A percentile compares a stretch with the other conserved stretches of the same genome.
Evolutionary conservation across 2,888 invertebrate genomes (phyloP).

Genomic region (Lochmaea capreae): DNA sequence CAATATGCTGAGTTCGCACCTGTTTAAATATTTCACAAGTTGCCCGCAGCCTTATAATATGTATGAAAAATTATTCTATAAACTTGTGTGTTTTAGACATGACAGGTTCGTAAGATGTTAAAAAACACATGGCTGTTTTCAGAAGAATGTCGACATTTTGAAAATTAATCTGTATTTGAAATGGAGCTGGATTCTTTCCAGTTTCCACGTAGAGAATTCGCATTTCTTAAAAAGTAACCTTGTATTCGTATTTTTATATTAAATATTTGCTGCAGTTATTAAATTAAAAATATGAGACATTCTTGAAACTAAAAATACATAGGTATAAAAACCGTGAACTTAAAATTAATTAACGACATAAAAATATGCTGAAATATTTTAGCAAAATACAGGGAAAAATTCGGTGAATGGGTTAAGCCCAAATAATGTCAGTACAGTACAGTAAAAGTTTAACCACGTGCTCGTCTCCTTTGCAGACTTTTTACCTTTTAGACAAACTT

Average conservation of each 20-base stretch:
- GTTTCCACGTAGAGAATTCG: background rate
- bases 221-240: background rate
- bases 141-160: constrained; percentile 17
- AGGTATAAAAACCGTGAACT: too few species aligned
- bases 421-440: too few species aligned
- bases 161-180: constrained; percentile 22
- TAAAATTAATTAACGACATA: too few species aligned
- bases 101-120: constrained; percentile 9
- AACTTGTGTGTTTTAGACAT: constrained; percentile 4
- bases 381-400: too few species aligned
- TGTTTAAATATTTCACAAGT: background rate
- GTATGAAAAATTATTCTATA: background rate
- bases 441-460: too few species aligned
- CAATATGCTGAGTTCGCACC: background rate
- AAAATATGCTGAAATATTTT: too few species aligned
- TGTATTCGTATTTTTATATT: background rate
- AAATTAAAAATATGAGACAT: too few species aligned
- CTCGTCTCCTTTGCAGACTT: too few species aligned
- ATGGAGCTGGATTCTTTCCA: constrained; percentile 24
- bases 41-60: background rate
- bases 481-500: too few species aligned
- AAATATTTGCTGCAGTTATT: constrained; percentile 1
- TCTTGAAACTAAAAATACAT: too few species aligned
- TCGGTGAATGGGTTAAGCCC: too few species aligned
- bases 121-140: constrained; percentile 24